Base-by-base conservation (phyloP, 2,113 vertebrate species). In the Porphyrio hochstetteri region DNA sequence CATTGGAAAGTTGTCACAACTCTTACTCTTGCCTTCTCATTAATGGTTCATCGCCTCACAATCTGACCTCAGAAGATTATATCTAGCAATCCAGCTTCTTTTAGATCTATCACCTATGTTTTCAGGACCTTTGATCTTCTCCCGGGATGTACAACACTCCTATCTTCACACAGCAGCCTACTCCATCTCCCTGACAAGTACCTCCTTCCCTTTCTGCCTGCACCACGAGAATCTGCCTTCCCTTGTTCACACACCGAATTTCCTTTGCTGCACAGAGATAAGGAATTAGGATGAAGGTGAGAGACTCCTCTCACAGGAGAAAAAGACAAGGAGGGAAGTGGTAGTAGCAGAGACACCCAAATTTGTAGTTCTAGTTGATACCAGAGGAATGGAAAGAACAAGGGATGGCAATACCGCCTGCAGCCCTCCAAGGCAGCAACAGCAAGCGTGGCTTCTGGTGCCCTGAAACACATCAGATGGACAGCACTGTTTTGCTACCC, bases 391-490 rank as follows among this genome's bases (percentile, higher is more conserved):
- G 16, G 44, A 61, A 77, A 67, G 46, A 81, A 74, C 9, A 3
- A 72, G 18, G 28, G 25, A 7, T 20, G 17, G 14, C 44, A 88
- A 57, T 6, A 63, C 0, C 2, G 10, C 52, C 18, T 40, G 57
- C 35, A 72, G 31, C 23, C 29, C 23, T 35, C 33, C 20, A 18
- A 29, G 68, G 55, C 12, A 36, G 40, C 44, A 85, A 52, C 5
- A 7, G 8, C 25, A 56, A 64, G 13, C 2, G n/a, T 13, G 48
- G 28, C 14, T 67, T 67, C 59, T 63, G 56, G 25, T 14, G 40
- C n/a, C 11, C 25, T 1, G 2, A 15, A 0, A 77, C 38, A 61
- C 11, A 21, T 35, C 1, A 35, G 33, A 48, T 5, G 59, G 31
- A 53, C 64, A 75, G 36, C 40, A 11, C 27, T 13, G 24, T 16